These are phyloP conservation scores for Criorhina ranunculi DNA, from an alignment of 2,888 invertebrate genomes.

Conservation along the genomic window DNA sequence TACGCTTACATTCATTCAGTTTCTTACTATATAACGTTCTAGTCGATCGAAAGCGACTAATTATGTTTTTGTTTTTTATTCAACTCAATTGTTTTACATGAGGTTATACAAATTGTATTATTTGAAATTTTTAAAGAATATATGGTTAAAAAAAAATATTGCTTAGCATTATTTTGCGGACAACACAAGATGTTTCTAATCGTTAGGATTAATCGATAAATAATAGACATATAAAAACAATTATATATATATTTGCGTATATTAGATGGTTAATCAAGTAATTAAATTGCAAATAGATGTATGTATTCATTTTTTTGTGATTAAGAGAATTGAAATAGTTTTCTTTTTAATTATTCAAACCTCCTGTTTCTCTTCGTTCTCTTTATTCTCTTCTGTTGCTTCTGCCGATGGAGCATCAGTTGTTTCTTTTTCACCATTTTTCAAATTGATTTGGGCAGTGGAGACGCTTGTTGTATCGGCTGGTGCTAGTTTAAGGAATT, in stretches of 20 bases:
- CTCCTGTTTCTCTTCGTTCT: slow-evolving; percentile 79
- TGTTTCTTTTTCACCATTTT: slow-evolving; percentile 81
- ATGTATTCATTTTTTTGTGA: slow-evolving; percentile 32
- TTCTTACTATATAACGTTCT: slow-evolving; percentile 50
- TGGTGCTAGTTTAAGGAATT: slow-evolving; percentile 91
- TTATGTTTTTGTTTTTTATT: slow-evolving; percentile 51
- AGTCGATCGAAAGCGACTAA: slow-evolving; percentile 60
- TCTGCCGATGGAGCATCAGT: slow-evolving; percentile 83
- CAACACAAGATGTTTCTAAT: slow-evolving; percentile 63
- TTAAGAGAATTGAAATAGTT: slow-evolving; percentile 24
- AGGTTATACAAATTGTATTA: slow-evolving; percentile 61
- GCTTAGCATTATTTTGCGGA: slow-evolving; percentile 75
- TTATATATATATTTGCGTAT: slow-evolving; percentile 57
- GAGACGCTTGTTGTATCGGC: slow-evolving; percentile 85
- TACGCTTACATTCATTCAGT: slow-evolving; percentile 45
- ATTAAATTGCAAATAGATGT: slow-evolving; percentile 66
- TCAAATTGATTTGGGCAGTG: slow-evolving; percentile 85
- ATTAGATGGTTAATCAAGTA: slow-evolving; percentile 68
- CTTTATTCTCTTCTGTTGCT: slow-evolving; percentile 82
- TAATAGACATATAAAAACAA: slow-evolving; percentile 62
- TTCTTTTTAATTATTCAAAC: slow-evolving; percentile 77
- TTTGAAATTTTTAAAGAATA: slow-evolving; percentile 41
- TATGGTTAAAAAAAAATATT: slow-evolving; percentile 48
- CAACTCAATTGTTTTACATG: slow-evolving; percentile 64
- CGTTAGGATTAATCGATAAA: slow-evolving; percentile 60